Evolutionary conservation across 2,888 invertebrate species (phyloP).

Genomic region (Hybos culiciformis): DNA sequence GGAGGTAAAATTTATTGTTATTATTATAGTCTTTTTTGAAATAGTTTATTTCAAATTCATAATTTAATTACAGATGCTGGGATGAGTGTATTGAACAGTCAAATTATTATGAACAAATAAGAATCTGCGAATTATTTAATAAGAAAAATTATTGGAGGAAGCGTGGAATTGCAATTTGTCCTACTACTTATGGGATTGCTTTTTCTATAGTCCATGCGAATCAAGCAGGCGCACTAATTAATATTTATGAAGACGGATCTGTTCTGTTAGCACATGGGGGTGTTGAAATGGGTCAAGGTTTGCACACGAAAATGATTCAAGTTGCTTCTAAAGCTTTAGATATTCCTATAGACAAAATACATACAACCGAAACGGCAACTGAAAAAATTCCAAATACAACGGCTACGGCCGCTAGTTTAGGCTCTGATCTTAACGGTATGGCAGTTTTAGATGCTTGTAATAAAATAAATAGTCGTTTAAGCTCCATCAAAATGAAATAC

Average conservation of each 20-base stretch:
- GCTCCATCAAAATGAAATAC: constrained; percentile 50
- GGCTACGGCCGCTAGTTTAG: constrained; percentile 63
- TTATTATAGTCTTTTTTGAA: too few relatives aligned
- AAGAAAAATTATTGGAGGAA: constrained; percentile 55
- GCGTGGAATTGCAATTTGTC: constrained; percentile 56
- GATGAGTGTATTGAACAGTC: constrained; percentile 35
- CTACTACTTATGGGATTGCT: constrained; percentile 64
- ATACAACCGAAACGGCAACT: constrained; percentile 60
- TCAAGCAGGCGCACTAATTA: constrained; percentile 65
- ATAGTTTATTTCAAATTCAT: too few relatives aligned
- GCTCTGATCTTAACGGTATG: constrained; percentile 72
- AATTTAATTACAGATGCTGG: too few relatives aligned
- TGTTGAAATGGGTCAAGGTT: constrained; percentile 84
- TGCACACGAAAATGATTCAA: constrained; percentile 82
- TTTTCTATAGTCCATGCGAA: constrained; percentile 52
- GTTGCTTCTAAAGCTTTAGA: constrained; percentile 54
- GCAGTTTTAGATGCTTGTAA: constrained; percentile 64
- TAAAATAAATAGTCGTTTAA: constrained; percentile 47
- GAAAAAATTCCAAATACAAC: constrained; percentile 74
- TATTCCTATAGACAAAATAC: constrained; percentile 47
- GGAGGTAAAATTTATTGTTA: constrained; percentile 19
- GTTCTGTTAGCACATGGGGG: constrained; percentile 69
- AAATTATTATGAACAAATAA: constrained; percentile 29
- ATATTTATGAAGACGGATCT: constrained; percentile 65
- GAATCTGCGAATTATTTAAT: constrained; percentile 17